phyloP scores from a whole-genome alignment of 2,888 invertebrate species.

The Vesta saturnalis region DNA sequence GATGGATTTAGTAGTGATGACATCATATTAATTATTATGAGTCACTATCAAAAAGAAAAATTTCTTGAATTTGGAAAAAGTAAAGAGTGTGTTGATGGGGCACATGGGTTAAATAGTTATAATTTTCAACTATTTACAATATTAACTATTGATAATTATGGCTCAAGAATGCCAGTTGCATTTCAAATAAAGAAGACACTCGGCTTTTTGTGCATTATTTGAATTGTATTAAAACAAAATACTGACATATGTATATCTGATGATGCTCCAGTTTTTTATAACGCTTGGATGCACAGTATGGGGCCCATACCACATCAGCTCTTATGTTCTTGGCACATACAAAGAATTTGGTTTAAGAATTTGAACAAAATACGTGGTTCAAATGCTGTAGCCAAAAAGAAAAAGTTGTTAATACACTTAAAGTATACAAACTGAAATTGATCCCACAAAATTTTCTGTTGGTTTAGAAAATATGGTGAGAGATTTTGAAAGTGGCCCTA shows the following conservation, averaged over 20 bases:
- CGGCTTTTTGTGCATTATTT: constrained; percentile 1
- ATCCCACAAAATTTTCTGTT: not conserved
- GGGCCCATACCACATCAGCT: no score
- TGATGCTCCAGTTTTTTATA: no score
- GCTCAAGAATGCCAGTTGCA: not conserved
- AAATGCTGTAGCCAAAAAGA: not conserved
- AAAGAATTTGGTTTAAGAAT: not conserved
- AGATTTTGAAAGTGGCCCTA: constrained; percentile 19
- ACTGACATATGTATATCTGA: no score
- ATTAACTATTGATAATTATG: not conserved
- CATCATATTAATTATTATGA: constrained; percentile 10
- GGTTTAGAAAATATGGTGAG: constrained; percentile 6
- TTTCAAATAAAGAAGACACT: constrained; percentile 6
- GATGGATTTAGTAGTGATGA: not conserved
- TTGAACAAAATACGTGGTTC: not conserved
- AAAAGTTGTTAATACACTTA: not conserved
- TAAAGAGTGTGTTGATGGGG: constrained; percentile 1
- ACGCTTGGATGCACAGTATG: no score
- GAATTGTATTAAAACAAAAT: not conserved
- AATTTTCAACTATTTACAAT: constrained; percentile 9
- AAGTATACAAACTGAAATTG: not conserved
- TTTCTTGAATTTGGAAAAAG: not conserved
- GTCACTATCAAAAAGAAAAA: not conserved
- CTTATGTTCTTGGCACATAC: no score
- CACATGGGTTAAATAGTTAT: constrained; percentile 7